A percentile compares a stretch with the other conserved stretches of the same genome.
Evolutionary conservation across 2,113 vertebrate species (phyloP).

Genomic region (Cyprinodon tularosa): DNA sequence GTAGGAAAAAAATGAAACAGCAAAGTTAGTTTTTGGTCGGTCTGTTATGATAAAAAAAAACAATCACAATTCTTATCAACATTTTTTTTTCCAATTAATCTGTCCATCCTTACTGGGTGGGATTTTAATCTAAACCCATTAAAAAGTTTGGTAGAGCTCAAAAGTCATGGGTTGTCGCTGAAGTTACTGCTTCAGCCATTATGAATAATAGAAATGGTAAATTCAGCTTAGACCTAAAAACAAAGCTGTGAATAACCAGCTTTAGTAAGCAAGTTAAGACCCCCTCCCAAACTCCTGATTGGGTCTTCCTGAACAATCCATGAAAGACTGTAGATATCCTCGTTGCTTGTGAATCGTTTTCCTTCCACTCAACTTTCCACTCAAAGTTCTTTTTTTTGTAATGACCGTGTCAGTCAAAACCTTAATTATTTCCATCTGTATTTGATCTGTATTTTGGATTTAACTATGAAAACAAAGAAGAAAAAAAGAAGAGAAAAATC

Average conservation of each 20-base stretch:
- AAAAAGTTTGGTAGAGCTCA: not conserved
- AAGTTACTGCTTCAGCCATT: not conserved
- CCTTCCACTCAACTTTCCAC: not conserved
- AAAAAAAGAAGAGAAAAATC: too few relatives aligned
- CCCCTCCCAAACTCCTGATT: not conserved
- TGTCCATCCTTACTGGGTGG: not conserved
- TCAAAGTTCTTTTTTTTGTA: not conserved
- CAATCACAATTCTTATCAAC: not conserved
- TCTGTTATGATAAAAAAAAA: not conserved
- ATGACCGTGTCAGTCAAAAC: not conserved
- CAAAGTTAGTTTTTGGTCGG: not conserved
- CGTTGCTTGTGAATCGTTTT: not conserved
- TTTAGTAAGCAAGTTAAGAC: not conserved
- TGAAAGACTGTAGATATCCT: not conserved
- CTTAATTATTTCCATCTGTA: not conserved
- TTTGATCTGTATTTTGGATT: too few relatives aligned
- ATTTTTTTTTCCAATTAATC: not conserved
- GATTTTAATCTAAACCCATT: too few relatives aligned
- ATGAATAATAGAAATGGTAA: not conserved
- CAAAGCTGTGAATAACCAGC: not conserved
- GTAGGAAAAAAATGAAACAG: not conserved
- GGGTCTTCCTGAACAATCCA: not conserved
- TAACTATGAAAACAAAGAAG: too few relatives aligned
- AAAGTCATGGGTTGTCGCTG: not conserved
- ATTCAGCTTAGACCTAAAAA: not conserved